Percentiles rank a stretch among this genome's conserved stretches.
Conservation (phyloP, 2,113 vertebrate genomes). For the Dolichotis patagonum region DNA sequence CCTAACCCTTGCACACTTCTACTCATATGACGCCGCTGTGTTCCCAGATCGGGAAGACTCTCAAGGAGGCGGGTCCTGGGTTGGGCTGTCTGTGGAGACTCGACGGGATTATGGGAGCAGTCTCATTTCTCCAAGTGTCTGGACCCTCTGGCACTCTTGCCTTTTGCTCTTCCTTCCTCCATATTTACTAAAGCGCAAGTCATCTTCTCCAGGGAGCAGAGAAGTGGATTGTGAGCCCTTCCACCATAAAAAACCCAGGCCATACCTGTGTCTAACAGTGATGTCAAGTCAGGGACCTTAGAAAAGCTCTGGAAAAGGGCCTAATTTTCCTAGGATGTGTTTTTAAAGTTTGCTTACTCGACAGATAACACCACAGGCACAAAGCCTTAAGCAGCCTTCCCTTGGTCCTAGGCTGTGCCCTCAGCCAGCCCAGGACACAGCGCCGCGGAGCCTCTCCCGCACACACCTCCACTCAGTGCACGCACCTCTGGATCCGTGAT, state of each 20-base stretch:
- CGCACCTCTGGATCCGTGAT: background rate
- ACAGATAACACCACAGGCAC: constrained; percentile 94
- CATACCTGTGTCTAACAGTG: constrained; percentile 91
- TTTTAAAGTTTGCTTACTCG: constrained; percentile 92
- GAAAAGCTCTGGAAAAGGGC: constrained; percentile 92
- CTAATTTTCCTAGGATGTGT: constrained; percentile 91
- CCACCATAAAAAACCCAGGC: constrained; percentile 90
- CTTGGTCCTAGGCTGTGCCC: constrained; percentile 87
- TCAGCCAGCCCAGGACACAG: background rate
- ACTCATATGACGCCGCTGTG: constrained; percentile 90
- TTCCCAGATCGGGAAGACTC: constrained; percentile 91
- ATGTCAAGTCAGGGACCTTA: constrained; percentile 92
- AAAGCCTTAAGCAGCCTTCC: constrained; percentile 94
- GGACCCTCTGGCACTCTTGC: background rate
- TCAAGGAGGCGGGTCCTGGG: constrained; percentile 90
- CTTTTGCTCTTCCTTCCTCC: background rate
- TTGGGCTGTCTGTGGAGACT: background rate
- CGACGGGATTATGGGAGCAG: background rate
- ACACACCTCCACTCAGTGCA: background rate
- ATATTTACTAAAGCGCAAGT: background rate
- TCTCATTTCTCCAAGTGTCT: background rate
- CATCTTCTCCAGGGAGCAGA: constrained; percentile 87
- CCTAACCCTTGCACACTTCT: constrained; percentile 91
- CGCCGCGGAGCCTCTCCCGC: background rate
- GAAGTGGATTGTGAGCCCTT: constrained; percentile 92